These are phyloP conservation scores for Sussaba pulchella DNA, from an alignment of 2,888 invertebrate genomes.

Conservation along the genomic window DNA sequence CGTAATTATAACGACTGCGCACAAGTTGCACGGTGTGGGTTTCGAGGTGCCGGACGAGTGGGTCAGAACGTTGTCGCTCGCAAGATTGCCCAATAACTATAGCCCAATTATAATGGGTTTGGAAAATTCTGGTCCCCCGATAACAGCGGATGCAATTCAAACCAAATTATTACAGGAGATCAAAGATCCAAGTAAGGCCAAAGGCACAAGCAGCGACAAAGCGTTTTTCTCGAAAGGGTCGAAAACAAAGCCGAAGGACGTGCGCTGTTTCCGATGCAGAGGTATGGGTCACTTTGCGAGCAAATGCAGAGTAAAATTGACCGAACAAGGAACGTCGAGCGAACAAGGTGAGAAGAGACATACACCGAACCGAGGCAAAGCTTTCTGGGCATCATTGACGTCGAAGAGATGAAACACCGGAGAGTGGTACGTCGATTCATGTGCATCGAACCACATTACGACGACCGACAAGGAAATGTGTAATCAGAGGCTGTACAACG, in stretches of 20 bases:
- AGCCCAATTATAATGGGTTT: conserved; percentile 75
- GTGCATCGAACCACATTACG: conserved; percentile 18
- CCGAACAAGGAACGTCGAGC: conserved; percentile 10
- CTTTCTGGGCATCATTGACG: conserved; percentile 9
- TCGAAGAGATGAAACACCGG: conserved; percentile 4
- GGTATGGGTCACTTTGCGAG: conserved; percentile 23
- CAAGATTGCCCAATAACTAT: conserved; percentile 73
- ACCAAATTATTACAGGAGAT: conserved; percentile 72
- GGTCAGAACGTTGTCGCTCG: conserved; percentile 75
- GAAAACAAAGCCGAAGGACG: conserved; percentile 19
- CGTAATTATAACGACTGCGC: conserved; percentile 72
- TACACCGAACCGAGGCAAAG: conserved; percentile 15
- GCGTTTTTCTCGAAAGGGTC: conserved; percentile 13
- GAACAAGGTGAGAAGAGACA: neutral
- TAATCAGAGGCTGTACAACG: conserved; percentile 14
- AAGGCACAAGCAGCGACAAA: neutral
- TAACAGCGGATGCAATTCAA: conserved; percentile 74
- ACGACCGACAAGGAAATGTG: conserved; percentile 6
- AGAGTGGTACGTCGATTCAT: conserved; percentile 23
- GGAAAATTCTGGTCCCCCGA: conserved; percentile 71
- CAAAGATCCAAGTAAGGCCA: conserved; percentile 10
- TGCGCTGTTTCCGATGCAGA: conserved; percentile 4
- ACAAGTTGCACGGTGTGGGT: conserved; percentile 12
- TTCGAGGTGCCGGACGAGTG: conserved; percentile 69
- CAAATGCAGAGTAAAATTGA: conserved; percentile 10